These are phyloP conservation scores for Rapana venosa DNA, from an alignment of 2,888 invertebrate genomes.

Conservation along the genomic window DNA sequence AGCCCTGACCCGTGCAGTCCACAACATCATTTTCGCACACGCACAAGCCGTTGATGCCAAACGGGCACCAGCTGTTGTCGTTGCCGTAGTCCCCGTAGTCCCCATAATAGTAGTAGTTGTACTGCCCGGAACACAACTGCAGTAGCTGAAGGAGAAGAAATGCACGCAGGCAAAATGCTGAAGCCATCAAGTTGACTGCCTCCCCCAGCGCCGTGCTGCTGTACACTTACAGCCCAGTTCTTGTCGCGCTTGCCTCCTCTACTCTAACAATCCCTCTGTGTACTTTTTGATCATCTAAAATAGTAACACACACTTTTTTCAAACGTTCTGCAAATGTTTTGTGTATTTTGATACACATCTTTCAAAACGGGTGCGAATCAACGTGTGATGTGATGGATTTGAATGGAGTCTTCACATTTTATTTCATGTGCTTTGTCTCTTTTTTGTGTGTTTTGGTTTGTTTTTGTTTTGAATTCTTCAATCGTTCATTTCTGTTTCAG, in stretches of 20 bases:
- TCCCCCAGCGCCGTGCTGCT: background rate
- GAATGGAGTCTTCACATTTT: background rate
- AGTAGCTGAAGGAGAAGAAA: slow-evolving; percentile 17
- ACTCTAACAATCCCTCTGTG: background rate
- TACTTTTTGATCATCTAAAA: background rate
- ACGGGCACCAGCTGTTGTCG: slow-evolving; percentile 33
- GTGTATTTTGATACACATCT: no score
- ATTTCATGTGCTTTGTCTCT: background rate
- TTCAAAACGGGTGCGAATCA: no score
- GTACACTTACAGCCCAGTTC: background rate
- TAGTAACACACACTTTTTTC: background rate
- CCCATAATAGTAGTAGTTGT: slow-evolving; percentile 22
- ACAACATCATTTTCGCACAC: slow-evolving; percentile 18
- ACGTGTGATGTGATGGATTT: background rate
- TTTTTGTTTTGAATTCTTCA: background rate
- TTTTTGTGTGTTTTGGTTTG: background rate
- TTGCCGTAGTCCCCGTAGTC: background rate
- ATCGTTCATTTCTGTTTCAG: background rate
- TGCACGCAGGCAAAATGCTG: background rate
- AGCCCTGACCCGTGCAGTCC: slow-evolving; percentile 31
- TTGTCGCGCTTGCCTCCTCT: background rate
- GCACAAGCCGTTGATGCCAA: slow-evolving; percentile 39
- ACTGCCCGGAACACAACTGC: slow-evolving; percentile 35
- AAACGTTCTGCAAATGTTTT: background rate
- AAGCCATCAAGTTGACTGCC: slow-evolving; percentile 36